Base-by-base conservation (phyloP, 2,797 vertebrate species). In the Aulostomus chinensis region DNA sequence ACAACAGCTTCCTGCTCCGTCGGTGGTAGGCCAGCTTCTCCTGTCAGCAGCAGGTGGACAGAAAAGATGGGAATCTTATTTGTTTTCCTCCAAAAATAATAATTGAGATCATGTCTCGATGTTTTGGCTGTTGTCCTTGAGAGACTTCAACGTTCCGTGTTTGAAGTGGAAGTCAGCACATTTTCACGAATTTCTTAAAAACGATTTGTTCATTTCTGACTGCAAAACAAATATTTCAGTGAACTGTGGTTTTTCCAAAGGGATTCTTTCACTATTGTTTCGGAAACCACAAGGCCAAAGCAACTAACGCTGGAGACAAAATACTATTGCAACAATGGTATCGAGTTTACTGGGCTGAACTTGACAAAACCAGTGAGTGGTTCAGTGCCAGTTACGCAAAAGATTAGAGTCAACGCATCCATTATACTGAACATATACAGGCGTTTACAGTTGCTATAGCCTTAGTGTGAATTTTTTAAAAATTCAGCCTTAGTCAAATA, bases 21-120 rank as follows among this genome's bases (percentile, higher is more conserved):
- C 92, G 86, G 82, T 97, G 94, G 68, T 94, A 96, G 1, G 87
- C 84, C 70, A 96, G 68, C 79, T 96, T 97, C 73, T 97, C 95
- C 95, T 97, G 84, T 8, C 31, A 54, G 43, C 45, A 39, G 30
- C 41, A 69, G 49, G 42, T 13, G 30, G 37, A 58, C 24, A 60
- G 32, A 59, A 11, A 66, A 4, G 20, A 14, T 40, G 1, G 39
- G 31, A 34, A n/a, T 12, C 3, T 16, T 43, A 15, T 17, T 22
- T 47, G 32, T 53, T 58, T 59, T 50, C 10, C 49, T 61, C 12
- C 41, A n/a, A n/a, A n/a, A n/a, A n/a, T n/a, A n/a, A n/a, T n/a
- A n/a, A n/a, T n/a, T n/a, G n/a, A n/a, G n/a, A n/a, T n/a, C n/a
- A n/a, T n/a, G n/a, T n/a, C n/a, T n/a, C n/a, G n/a, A n/a, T n/a